Percentiles rank a stretch among this genome's conserved stretches.
Conservation (phyloP, 1,140 invertebrate genomes). For the Hermatobates lingyangjiaoensis region DNA sequence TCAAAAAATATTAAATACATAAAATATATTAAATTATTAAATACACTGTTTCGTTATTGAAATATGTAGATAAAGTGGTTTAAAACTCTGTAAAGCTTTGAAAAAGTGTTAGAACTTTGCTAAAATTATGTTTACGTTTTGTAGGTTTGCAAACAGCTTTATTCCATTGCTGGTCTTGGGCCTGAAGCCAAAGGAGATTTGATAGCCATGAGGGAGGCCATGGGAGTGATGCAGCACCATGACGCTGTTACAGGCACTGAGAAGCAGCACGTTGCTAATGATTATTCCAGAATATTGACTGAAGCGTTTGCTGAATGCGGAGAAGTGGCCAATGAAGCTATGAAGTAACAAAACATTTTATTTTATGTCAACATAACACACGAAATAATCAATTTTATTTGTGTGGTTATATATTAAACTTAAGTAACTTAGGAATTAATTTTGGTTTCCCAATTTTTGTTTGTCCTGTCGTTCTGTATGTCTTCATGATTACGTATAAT, state of each 20-base stretch:
- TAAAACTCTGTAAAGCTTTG: no score
- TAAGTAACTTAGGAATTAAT: slow-evolving; percentile 6
- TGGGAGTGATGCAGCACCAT: slow-evolving; percentile 52
- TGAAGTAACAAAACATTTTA: no score
- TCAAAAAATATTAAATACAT: no score
- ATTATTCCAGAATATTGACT: slow-evolving; percentile 57
- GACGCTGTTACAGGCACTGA: slow-evolving; percentile 47
- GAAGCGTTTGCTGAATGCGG: slow-evolving; percentile 35
- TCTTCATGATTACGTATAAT: no score
- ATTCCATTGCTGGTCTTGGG: slow-evolving; percentile 19
- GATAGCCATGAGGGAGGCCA: slow-evolving; percentile 26
- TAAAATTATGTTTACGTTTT: no score
- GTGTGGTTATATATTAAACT: neutral
- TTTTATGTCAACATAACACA: no score
- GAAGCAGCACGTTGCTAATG: slow-evolving; percentile 70
- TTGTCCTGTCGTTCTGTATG: no score
- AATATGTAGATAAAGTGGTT: no score
- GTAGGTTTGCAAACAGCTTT: slow-evolving; percentile 33
- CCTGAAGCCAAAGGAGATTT: slow-evolving; percentile 24
- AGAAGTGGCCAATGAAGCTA: slow-evolving; percentile 25
- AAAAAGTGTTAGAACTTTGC: no score
- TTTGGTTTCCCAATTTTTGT: no score
- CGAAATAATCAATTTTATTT: neutral
- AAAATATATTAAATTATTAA: no score
- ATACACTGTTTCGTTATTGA: no score